Percentiles rank a stretch among this genome's conserved stretches.
phyloP scores from a whole-genome alignment of 2,888 invertebrate species.

The Spilosoma lubricipeda region DNA sequence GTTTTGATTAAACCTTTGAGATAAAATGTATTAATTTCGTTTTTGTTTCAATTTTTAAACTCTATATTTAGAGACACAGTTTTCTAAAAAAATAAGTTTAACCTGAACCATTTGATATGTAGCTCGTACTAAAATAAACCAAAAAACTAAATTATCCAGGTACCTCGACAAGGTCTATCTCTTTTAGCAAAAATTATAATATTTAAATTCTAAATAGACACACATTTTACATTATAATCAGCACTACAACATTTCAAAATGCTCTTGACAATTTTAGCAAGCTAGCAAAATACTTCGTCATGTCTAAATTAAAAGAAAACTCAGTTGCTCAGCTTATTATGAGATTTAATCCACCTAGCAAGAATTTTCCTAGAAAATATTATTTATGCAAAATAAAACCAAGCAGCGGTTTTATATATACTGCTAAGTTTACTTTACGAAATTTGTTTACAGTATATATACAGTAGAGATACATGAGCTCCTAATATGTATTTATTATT shows the following conservation, averaged over 20 bases:
- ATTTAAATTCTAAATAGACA: background rate
- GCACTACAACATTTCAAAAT: background rate
- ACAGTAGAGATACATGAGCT: no score
- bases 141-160: background rate
- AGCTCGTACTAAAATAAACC: no score
- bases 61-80: no score
- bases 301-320: slow-evolving; percentile 3
- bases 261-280: background rate
- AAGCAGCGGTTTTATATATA: background rate
- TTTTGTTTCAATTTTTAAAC: no score
- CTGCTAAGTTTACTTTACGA: background rate
- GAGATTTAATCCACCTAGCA: background rate
- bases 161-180: background rate
- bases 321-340: background rate
- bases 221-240: background rate
- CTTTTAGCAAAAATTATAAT: background rate
- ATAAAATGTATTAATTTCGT: no score
- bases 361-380: background rate
- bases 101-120: no score
- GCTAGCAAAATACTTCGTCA: background rate
- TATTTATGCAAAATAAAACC: background rate
- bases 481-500: no score
- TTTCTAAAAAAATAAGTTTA: no score
- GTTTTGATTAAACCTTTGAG: no score
- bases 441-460: no score